Conservation (phyloP, 2,888 invertebrate genomes). For the Ceratothoa steindachneri region DNA sequence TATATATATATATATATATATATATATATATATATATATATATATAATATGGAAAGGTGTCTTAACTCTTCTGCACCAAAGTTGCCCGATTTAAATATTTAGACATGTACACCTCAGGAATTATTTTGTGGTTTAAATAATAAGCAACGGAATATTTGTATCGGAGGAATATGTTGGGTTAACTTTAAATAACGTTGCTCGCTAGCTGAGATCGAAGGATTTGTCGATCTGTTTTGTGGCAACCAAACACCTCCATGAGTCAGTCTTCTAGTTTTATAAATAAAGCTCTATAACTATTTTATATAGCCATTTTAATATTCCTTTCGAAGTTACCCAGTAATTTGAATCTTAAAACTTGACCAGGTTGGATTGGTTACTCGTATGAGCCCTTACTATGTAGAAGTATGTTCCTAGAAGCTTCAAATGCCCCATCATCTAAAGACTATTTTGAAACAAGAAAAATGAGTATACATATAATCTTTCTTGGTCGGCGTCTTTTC, state of each 20-base stretch:
- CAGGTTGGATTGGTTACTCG: too few species aligned
- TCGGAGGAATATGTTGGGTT: neutral
- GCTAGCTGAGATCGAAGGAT: too few species aligned
- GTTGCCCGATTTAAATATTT: neutral
- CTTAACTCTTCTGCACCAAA: neutral
- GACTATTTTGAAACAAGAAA: too few species aligned
- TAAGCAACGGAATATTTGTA: neutral
- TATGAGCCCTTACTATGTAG: too few species aligned
- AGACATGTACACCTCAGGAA: neutral
- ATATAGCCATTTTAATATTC: neutral
- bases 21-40: neutral
- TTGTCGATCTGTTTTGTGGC: neutral
- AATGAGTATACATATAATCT: too few species aligned
- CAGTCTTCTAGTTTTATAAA: conserved; percentile 13
- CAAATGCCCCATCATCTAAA: too few species aligned
- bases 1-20: neutral
- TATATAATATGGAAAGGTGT: neutral
- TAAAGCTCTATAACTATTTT: neutral
- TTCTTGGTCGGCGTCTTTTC: too few species aligned
- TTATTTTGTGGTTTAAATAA: neutral
- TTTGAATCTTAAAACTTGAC: too few species aligned
- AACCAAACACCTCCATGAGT: conserved; percentile 1
- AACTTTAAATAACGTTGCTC: too few species aligned
- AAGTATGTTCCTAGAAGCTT: too few species aligned
- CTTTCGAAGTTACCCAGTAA: too few species aligned